Percentiles rank a stretch among this genome's conserved stretches.
These are phyloP conservation scores for Numenius arquata DNA, from an alignment of 2,113 vertebrate genomes.

Conservation along the genomic window DNA sequence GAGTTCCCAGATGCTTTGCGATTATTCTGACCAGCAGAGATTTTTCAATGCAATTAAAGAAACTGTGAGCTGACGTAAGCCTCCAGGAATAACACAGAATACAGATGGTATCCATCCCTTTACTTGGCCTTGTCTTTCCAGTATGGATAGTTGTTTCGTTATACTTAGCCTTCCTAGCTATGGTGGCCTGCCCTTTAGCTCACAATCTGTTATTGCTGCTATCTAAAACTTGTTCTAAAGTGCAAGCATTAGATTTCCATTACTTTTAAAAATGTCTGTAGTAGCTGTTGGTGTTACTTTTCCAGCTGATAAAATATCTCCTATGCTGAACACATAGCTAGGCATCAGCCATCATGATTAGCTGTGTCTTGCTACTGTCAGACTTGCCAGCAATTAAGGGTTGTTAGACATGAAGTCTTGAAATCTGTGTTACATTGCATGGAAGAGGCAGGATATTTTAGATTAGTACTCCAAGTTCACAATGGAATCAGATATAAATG, in stretches of 20 bases:
- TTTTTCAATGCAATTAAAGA: not conserved
- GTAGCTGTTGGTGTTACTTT: not conserved
- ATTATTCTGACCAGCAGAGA: not conserved
- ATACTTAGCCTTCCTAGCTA: not conserved
- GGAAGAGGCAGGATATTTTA: not conserved
- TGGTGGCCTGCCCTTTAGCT: not conserved
- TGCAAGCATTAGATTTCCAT: not conserved
- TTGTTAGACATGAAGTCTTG: not conserved
- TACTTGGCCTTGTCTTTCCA: not conserved
- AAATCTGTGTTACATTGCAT: not conserved
- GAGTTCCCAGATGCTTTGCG: not conserved
- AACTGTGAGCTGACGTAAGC: not conserved
- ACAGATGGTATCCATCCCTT: not conserved
- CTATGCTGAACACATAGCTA: no score
- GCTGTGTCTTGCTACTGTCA: not conserved
- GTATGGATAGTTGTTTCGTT: not conserved
- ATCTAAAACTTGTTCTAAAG: not conserved
- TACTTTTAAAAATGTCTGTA: not conserved
- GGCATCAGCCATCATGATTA: not conserved
- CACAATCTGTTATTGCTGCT: not conserved
- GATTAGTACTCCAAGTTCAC: not conserved
- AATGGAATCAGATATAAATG: not conserved
- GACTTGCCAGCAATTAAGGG: not conserved
- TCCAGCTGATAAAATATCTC: no score
- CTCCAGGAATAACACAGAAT: not conserved